A percentile compares a stretch with the other conserved stretches of the same genome.
Evolutionary conservation across 2,113 vertebrate species (phyloP).

Genomic region (Paralichthys olivaceus): DNA sequence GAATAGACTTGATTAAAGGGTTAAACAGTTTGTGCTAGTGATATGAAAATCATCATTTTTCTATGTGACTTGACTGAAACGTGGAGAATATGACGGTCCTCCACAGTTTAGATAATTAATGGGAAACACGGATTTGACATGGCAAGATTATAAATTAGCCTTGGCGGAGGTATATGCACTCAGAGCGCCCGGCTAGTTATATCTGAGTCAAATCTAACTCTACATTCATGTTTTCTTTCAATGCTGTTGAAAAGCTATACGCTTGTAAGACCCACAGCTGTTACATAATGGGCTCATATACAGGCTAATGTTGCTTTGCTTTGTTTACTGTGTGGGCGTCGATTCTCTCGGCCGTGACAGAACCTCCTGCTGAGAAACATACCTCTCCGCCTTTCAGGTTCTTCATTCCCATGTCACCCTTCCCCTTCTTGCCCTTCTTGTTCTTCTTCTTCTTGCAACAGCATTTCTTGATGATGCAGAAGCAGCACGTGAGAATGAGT

Average conservation of each 20-base stretch:
- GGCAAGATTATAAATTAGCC: background rate
- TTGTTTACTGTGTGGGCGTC: background rate
- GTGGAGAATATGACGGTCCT: background rate
- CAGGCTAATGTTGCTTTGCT: background rate
- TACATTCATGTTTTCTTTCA: slow-evolving; percentile 8
- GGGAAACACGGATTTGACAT: background rate
- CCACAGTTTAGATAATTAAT: background rate
- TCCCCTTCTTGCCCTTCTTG: slow-evolving; percentile 97
- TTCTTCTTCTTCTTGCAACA: slow-evolving; percentile 99
- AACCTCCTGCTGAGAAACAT: slow-evolving; percentile 53
- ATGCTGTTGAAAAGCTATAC: background rate
- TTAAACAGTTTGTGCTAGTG: background rate
- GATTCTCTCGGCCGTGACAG: slow-evolving; percentile 15
- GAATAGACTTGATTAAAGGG: slow-evolving; percentile 37
- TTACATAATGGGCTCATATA: slow-evolving; percentile 6
- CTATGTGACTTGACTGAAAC: background rate
- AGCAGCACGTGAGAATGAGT: slow-evolving; percentile 95
- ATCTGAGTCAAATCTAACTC: background rate
- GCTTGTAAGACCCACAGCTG: background rate
- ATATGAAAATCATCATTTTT: background rate
- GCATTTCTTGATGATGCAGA: slow-evolving; percentile 99
- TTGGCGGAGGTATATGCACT: background rate
- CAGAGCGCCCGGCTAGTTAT: background rate
- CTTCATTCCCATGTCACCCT: slow-evolving; percentile 98
- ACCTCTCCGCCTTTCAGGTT: slow-evolving; percentile 92